Conservation (phyloP, 2,888 invertebrate genomes). For the Caenorhabditis panamensis region DNA sequence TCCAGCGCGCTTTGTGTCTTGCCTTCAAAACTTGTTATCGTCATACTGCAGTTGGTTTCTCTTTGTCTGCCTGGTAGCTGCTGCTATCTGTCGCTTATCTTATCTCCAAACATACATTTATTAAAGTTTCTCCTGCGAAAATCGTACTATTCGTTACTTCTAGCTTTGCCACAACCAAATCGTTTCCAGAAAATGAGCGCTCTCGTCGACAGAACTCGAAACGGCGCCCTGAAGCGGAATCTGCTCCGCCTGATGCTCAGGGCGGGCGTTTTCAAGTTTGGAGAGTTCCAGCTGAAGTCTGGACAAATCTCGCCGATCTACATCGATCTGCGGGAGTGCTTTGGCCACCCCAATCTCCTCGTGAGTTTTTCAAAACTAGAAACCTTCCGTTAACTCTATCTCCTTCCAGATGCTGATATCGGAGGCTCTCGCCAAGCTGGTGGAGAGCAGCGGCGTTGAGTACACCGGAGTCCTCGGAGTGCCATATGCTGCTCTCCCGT, state of each 20-base stretch:
- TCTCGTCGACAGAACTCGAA: constrained; percentile 52
- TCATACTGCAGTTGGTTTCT: constrained; percentile 10
- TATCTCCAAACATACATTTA: constrained; percentile 27
- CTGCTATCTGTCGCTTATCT: constrained; percentile 8
- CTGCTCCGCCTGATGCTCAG: constrained; percentile 64
- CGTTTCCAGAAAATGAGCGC: constrained; percentile 48
- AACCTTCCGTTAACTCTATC: background rate
- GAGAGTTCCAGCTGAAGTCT: constrained; percentile 92
- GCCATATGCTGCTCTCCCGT: constrained; percentile 95
- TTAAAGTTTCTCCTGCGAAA: constrained; percentile 15
- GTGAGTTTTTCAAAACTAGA: constrained; percentile 83
- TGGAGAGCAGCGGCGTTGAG: constrained; percentile 61
- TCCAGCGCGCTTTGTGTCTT: constrained; percentile 4
- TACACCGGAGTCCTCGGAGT: constrained; percentile 83
- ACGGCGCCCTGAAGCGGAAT: constrained; percentile 57
- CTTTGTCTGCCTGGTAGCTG: constrained; percentile 33
- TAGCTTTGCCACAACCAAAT: background rate
- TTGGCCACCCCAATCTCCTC: constrained; percentile 92
- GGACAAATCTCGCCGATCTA: constrained; percentile 95
- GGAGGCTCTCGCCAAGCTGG: constrained; percentile 84
- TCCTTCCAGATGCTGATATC: constrained; percentile 59
- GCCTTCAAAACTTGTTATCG: constrained; percentile 42
- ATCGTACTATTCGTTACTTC: constrained; percentile 9
- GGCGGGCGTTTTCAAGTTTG: constrained; percentile 90
- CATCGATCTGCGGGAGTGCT: constrained; percentile 93